These are phyloP conservation scores for Ictalurus furcatus DNA, from an alignment of 2,113 vertebrate genomes.

Conservation along the genomic window DNA sequence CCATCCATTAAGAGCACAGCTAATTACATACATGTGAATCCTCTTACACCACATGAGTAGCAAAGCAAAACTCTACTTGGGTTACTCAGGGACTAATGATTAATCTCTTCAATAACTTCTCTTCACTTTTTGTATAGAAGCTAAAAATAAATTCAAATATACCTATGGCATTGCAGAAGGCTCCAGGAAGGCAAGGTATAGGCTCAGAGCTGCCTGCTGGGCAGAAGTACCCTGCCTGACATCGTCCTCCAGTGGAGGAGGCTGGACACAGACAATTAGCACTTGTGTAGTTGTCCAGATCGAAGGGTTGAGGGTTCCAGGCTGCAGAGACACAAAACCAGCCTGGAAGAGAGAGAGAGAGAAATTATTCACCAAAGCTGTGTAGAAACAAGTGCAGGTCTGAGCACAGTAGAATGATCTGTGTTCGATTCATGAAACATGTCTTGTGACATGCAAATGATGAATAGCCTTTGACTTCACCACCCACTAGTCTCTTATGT, in stretches of 20 bases:
- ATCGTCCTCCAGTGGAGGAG: constrained; percentile 87
- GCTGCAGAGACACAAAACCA: constrained; percentile 94
- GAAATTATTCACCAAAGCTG: not conserved
- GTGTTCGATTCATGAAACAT: not conserved
- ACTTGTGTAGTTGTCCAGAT: constrained; percentile 93
- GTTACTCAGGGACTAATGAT: not conserved
- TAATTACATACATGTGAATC: not conserved
- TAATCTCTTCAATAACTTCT: not conserved
- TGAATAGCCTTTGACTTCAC: not conserved
- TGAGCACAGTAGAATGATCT: not conserved
- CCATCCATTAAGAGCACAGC: not conserved
- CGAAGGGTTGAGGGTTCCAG: constrained; percentile 88
- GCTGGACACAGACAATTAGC: constrained; percentile 91
- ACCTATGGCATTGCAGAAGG: constrained; percentile 86
- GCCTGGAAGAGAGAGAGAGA: constrained; percentile 68
- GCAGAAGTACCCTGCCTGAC: constrained; percentile 83
- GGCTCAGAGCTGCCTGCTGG: constrained; percentile 84
- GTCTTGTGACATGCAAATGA: not conserved
- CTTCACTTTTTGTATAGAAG: not conserved
- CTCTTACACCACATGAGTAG: not conserved
- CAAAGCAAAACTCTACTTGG: not conserved
- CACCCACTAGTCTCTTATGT: not conserved
- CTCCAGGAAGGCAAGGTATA: constrained; percentile 75
- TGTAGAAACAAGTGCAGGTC: not conserved
- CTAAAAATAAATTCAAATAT: not conserved